Percentiles rank a stretch among this genome's conserved stretches.
These are phyloP conservation scores for Cinara cedri DNA, from an alignment of 2,888 invertebrate species.

Conservation along the genomic window DNA sequence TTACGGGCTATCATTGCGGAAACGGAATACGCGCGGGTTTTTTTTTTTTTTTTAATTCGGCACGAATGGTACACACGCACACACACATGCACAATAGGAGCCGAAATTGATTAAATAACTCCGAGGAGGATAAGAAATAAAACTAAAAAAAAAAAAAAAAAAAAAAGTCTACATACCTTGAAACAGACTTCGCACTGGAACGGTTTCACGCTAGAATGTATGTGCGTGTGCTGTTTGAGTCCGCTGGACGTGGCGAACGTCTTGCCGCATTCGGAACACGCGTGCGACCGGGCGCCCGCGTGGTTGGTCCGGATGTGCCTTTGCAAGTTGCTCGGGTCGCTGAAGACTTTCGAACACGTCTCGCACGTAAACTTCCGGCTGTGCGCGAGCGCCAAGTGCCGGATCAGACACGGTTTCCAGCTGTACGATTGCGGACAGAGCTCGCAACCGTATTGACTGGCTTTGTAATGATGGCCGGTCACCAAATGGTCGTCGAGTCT, in stretches of 20 bases:
- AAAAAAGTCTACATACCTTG: constrained; percentile 69
- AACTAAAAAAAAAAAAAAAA: not conserved
- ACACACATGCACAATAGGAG: not conserved
- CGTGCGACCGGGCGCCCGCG: constrained; percentile 94
- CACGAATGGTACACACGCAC: not conserved
- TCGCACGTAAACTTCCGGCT: constrained; percentile 91
- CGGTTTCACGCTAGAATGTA: constrained; percentile 97
- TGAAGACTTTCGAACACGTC: constrained; percentile 90
- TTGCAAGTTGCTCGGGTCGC: constrained; percentile 95
- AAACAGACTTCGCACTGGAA: constrained; percentile 96
- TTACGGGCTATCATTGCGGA: constrained; percentile 35
- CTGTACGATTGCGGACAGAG: constrained; percentile 83
- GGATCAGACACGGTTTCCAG: constrained; percentile 78
- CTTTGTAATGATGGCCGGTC: constrained; percentile 77
- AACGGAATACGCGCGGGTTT: constrained; percentile 2
- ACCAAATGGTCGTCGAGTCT: constrained; percentile 86
- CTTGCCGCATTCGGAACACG: constrained; percentile 98
- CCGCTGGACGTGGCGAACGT: constrained; percentile 98
- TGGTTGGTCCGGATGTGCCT: constrained; percentile 95
- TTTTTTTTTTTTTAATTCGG: not conserved
- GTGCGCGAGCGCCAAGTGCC: constrained; percentile 82
- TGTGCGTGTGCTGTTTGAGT: constrained; percentile 98
- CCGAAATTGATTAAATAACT: constrained; percentile 28
- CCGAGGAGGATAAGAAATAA: not conserved
- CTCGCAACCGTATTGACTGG: constrained; percentile 81